Evolutionary conservation across 2,888 invertebrate genomes (phyloP).

Genomic region (Anorthoa munda): DNA sequence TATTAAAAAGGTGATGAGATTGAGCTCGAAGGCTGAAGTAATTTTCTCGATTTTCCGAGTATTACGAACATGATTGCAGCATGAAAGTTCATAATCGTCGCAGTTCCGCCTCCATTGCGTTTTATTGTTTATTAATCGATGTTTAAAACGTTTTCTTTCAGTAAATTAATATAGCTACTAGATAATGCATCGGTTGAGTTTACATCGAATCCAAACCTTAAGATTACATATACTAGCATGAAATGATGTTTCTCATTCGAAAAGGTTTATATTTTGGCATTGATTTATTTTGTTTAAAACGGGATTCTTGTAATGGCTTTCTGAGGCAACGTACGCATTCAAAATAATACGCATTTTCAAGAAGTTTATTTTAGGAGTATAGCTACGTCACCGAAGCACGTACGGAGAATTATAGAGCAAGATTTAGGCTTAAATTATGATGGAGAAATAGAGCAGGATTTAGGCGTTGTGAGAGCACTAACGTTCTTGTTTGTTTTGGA

Average conservation of each 20-base stretch:
- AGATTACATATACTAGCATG: no score
- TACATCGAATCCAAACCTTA: no score
- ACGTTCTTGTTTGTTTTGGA: conserved; percentile 1
- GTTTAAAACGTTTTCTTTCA: conserved; percentile 3
- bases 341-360: no score
- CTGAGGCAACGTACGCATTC: no score
- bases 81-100: conserved; percentile 2
- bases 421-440: background rate
- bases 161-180: background rate
- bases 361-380: no score
- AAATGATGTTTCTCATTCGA: no score
- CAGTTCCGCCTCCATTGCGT: background rate
- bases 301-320: no score
- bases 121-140: conserved; percentile 28
- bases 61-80: conserved; percentile 1
- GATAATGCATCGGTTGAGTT: no score
- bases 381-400: no score
- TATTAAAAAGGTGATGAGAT: conserved; percentile 12
- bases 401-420: no score
- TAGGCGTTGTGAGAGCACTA: background rate
- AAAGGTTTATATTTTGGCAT: no score
- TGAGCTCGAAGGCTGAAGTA: background rate
- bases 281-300: no score
- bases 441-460: background rate
- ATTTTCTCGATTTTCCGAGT: background rate